These are phyloP conservation scores for Melanotaenia nigrans DNA, from an alignment of 2,797 vertebrate genomes.

Conservation along the genomic window DNA sequence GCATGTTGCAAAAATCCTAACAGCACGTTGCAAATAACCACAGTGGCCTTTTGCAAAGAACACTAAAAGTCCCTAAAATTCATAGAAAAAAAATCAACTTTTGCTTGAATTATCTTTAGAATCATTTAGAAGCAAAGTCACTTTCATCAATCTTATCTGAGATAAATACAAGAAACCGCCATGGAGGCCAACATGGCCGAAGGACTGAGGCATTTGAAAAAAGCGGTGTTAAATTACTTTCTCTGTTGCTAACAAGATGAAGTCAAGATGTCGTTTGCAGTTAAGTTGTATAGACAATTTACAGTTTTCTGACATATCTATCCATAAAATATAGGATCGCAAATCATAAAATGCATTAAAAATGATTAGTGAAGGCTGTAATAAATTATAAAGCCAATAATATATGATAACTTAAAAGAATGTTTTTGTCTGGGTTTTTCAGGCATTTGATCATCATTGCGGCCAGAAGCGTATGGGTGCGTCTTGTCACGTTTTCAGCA, in stretches of 20 bases:
- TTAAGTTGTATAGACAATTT: neutral
- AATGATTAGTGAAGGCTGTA: neutral
- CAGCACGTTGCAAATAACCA: neutral
- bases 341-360: neutral
- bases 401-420: neutral
- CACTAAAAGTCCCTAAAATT: neutral
- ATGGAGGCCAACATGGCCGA: slow-evolving; percentile 13
- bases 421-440: neutral
- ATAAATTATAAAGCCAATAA: neutral
- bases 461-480: slow-evolving; percentile 20
- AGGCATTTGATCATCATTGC: neutral
- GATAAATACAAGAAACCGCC: neutral
- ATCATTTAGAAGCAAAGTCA: slow-evolving; percentile 2
- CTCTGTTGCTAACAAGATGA: neutral
- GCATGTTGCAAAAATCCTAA: neutral
- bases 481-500: slow-evolving; percentile 57
- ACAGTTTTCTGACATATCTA: neutral
- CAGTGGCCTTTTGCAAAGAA: too few relatives aligned
- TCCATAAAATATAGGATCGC: neutral
- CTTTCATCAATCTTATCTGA: neutral
- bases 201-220: neutral
- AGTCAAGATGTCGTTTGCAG: neutral
- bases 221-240: too few relatives aligned
- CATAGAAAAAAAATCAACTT: neutral
- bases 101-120: neutral